These are phyloP conservation scores for Struthidea cinerea DNA, from an alignment of 2,113 vertebrate species.

Conservation along the genomic window DNA sequence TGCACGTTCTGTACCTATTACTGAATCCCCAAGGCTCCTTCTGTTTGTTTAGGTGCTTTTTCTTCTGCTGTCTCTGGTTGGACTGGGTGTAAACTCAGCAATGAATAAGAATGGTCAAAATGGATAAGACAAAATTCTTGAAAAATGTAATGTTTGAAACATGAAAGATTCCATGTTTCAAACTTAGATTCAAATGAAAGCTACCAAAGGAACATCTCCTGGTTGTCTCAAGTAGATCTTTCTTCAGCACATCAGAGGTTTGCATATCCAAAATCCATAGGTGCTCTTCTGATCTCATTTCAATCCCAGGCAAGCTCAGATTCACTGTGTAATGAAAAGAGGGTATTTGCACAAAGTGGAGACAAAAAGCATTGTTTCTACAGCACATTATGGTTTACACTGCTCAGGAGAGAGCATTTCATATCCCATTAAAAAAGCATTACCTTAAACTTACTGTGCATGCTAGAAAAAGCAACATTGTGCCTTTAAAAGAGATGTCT, in stretches of 20 bases:
- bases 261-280: background rate
- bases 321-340: constrained; percentile 39
- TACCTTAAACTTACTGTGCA: constrained; percentile 33
- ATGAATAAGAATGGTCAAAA: constrained; percentile 38
- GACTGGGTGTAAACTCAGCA: constrained; percentile 39
- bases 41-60: constrained; percentile 66
- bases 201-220: background rate
- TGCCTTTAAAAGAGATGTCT: constrained; percentile 53
- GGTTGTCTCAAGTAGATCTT: background rate
- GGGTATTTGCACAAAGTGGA: constrained; percentile 19
- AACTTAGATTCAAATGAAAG: constrained; percentile 15
- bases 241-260: background rate
- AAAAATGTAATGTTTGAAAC: background rate
- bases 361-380: constrained; percentile 36
- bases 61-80: constrained; percentile 50
- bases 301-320: background rate
- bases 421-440: constrained; percentile 23
- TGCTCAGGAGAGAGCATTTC: constrained; percentile 32
- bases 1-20: constrained; percentile 41
- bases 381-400: constrained; percentile 11
- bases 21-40: constrained; percentile 55
- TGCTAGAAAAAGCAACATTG: constrained; percentile 23
- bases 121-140: background rate
- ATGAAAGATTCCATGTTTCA: constrained; percentile 20
- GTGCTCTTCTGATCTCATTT: background rate